Evolutionary conservation across 2,888 invertebrate genomes (phyloP).

Genomic region (Synergus laeviventris): DNA sequence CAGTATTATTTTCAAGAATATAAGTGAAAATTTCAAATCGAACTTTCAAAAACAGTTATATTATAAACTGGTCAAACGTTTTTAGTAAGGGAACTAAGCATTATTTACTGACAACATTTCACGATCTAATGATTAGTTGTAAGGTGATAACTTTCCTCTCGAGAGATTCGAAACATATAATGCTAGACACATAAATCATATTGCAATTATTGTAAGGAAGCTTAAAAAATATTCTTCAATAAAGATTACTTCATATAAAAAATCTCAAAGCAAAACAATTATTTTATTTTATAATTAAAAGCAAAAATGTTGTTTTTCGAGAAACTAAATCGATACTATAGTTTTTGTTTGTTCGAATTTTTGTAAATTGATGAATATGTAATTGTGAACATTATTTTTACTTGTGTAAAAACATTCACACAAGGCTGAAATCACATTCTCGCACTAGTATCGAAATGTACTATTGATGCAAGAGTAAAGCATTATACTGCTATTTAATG

Average conservation of each 20-base stretch:
- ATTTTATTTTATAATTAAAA: too few relatives aligned
- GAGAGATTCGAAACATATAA: conserved; percentile 5
- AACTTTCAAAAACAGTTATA: conserved; percentile 5
- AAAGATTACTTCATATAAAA: background rate
- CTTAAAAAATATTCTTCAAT: background rate
- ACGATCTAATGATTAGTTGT: conserved; percentile 21
- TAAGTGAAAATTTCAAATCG: background rate
- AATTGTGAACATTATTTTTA: too few relatives aligned
- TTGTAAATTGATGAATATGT: too few relatives aligned
- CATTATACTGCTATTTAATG: conserved; percentile 1
- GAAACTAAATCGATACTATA: too few relatives aligned
- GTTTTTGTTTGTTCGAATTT: too few relatives aligned
- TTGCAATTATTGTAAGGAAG: background rate
- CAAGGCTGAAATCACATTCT: too few relatives aligned
- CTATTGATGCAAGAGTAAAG: background rate
- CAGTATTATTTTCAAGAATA: background rate
- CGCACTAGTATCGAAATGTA: too few relatives aligned
- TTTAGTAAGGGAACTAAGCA: background rate
- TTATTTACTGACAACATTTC: conserved; percentile 27
- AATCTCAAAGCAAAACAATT: background rate
- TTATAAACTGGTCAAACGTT: background rate
- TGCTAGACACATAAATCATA: background rate
- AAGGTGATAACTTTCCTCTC: background rate
- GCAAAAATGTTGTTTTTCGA: too few relatives aligned
- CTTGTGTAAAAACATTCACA: too few relatives aligned